Base-by-base conservation (phyloP, 92 coral and sea anemone genomes). In the Micromussa lordhowensis region DNA sequence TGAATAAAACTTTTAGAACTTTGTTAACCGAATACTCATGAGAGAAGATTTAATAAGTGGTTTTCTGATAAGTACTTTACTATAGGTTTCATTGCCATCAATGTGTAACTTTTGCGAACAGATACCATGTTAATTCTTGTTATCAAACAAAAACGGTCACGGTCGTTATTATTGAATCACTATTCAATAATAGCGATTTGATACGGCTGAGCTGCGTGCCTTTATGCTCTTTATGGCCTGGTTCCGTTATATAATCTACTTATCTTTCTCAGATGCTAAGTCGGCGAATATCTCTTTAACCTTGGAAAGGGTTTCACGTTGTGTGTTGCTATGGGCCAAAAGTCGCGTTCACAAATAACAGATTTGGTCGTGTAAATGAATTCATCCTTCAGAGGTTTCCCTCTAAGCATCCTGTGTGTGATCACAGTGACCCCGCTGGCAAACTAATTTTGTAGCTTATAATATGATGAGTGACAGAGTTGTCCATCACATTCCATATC, bases 381-480 rank as follows among this genome's bases (percentile, higher is more conserved):
- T 68, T 68, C 18, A 21, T 0, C 31, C 8, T 32, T 57, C 5
- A 5, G 10, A 44, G 51, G 66, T 14, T 32, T 57, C 70, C 26
- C 3, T 82, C 66, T 3, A 4, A 64, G 59, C 55, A n/a, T 16
- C 75, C 86, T 5, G 10, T 35, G 24, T 75, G 88, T 9, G 72
- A 74, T 57, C 34, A 5, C 18, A 82, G 85, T 7, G 70, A 80
- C 34, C 75, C 80, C 44, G 71, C 80, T 19, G 79, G 48, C 57
- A 16, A 54, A 54, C 32, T 84, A 35, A 84, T 57, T 24, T 59
- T 24, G 24, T 36, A 14, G 58, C n/a, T 22, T 61, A 61, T 61
- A 73, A 16, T 34, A 36, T 34, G 51, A 63, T 82, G 88, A 84
- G 24, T 84, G 88, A 84, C 88, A 73, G 87, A 6, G 32, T 55